Evolutionary conservation across 2,113 vertebrate genomes (phyloP), one percentile per base, ranked within the genome.

Genomic region (Fukomys damarensis): DNA sequence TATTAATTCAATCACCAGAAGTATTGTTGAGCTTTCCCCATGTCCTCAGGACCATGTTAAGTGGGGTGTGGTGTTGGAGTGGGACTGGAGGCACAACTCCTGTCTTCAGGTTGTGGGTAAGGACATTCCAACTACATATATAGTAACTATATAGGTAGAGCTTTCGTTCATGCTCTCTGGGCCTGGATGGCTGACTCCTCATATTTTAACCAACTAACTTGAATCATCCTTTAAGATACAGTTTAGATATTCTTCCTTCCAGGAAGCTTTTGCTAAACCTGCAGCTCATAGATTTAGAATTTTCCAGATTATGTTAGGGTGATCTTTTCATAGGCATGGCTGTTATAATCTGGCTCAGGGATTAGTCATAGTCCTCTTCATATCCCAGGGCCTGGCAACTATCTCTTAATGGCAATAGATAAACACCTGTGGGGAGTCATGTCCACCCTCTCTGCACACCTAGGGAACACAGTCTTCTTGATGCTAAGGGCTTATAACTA

Each of bases 271-370:
- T 59, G 86, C 28, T 14, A 83, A 93, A 79, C 56, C 22, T 56
- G 58, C 46, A 49, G n/a, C 41, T 95, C 2, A 5, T 24, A 94
- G 49, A 38, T 54, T 81, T 26, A 61, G 8, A 77, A 24, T 88
- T 91, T 96, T 91, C 41, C 63, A 85, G 70, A 94, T 56, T 85
- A 30, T 74, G 22, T 65, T 79, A 54, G 88, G 49, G 59, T 63
- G n/a, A 46, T 93, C 41, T 90, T 85, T 86, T 49, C 5, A 24
- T 38, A 7, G 35, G 10, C 59, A 20, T 85, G 28, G 38, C 19
- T 90, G 76, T 81, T 68, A 88, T 76, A 90, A 81, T 84, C 96
- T 83, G 24, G 24, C 26, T 58, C 30, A 93, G 89, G 22, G 58
- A 74, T 65, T 68, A 4, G 2, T 77, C 80, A 43, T 43, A 28